Evolutionary conservation across 2,113 vertebrate genomes (phyloP).

Genomic region (Otus sunia): DNA sequence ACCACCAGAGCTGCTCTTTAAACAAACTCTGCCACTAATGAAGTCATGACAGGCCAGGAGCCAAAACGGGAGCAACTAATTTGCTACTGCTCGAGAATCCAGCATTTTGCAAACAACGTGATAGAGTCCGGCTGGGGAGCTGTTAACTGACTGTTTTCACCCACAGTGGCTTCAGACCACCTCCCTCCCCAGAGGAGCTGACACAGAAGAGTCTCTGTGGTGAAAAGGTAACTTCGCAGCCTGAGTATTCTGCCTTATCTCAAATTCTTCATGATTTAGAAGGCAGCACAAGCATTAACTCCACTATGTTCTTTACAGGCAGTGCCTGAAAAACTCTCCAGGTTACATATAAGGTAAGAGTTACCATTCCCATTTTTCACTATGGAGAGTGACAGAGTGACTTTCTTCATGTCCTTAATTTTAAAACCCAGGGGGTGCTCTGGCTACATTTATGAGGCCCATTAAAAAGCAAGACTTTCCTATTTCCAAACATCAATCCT

Average conservation of each 20-base stretch:
- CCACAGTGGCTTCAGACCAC: not conserved
- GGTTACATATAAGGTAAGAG: not conserved
- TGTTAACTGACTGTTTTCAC: not conserved
- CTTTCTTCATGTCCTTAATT: not conserved
- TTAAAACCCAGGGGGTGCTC: not conserved
- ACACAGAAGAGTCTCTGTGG: not conserved
- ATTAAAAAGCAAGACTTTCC: not conserved
- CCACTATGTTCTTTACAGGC: not conserved
- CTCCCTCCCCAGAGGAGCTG: not conserved
- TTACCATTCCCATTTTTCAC: not conserved
- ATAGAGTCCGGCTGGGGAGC: not conserved
- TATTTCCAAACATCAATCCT: not conserved
- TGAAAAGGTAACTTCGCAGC: not conserved
- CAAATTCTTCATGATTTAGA: not conserved
- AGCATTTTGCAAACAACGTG: fast-evolving
- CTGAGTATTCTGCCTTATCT: not conserved
- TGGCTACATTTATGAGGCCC: not conserved
- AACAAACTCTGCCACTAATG: not conserved
- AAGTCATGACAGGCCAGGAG: not conserved
- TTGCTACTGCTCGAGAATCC: not conserved
- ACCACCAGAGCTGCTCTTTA: not conserved
- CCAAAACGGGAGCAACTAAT: not conserved
- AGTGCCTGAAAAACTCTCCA: not conserved
- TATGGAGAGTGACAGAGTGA: not conserved
- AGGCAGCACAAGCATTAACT: not conserved